These are phyloP conservation scores for Nothobranchius kuhntae DNA, from an alignment of 2,113 vertebrate genomes.

Conservation along the genomic window DNA sequence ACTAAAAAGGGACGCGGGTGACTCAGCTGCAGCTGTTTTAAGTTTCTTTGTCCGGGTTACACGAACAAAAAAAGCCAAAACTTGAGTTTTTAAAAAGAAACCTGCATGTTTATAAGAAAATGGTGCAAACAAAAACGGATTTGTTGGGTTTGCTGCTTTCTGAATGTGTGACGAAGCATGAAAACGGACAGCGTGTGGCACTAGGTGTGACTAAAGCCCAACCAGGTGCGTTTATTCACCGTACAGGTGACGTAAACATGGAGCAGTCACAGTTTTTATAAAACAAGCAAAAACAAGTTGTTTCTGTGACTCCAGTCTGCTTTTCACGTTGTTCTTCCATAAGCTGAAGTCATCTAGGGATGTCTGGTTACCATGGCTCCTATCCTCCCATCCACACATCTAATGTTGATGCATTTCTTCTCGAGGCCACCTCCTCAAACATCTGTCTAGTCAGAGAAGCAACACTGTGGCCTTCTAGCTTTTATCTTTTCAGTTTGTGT, in stretches of 20 bases:
- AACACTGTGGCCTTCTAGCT: too few species aligned
- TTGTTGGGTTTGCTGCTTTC: constrained; percentile 29
- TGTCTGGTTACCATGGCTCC: too few species aligned
- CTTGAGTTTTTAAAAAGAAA: constrained; percentile 6
- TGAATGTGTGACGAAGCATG: constrained; percentile 26
- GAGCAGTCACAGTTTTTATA: too few species aligned
- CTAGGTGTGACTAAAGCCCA: constrained; percentile 17
- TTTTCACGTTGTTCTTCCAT: too few species aligned
- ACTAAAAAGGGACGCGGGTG: not conserved
- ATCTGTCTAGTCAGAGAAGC: too few species aligned
- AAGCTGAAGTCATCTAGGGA: too few species aligned
- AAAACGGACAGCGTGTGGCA: constrained; percentile 24
- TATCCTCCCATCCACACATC: too few species aligned
- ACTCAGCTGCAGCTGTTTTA: not conserved
- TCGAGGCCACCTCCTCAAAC: too few species aligned
- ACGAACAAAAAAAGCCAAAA: constrained; percentile 26
- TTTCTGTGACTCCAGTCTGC: too few species aligned
- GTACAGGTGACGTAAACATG: not conserved
- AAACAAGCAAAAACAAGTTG: too few species aligned
- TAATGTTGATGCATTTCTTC: too few species aligned
- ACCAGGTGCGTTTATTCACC: constrained; percentile 1
- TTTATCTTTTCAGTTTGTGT: too few species aligned
- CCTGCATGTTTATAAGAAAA: constrained; percentile 1
- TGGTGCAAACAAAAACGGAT: constrained; percentile 3
- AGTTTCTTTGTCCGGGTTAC: not conserved